Conservation (phyloP, 2,888 invertebrate species). For the Tuta absoluta region DNA sequence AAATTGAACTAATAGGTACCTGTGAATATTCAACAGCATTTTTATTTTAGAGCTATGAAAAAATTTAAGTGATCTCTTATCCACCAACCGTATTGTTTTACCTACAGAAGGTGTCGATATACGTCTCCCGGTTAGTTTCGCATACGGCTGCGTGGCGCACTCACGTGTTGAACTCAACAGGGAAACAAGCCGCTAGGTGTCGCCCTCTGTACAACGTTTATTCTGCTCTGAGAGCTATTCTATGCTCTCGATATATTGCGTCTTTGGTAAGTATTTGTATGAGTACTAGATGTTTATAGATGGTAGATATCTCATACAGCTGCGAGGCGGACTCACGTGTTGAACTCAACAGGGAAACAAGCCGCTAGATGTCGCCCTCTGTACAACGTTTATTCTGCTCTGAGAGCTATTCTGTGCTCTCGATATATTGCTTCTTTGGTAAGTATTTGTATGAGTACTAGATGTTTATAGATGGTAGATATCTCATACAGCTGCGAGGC, state of each 20-base stretch:
- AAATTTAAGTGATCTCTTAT: too few relatives aligned
- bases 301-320: constrained; percentile 84
- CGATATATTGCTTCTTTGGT: constrained; percentile 85
- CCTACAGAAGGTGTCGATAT: constrained; percentile 80
- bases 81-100: neutral
- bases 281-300: neutral
- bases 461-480: constrained; percentile 71
- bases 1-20: too few relatives aligned
- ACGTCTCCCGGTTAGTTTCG: constrained; percentile 80
- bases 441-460: constrained; percentile 40
- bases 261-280: constrained; percentile 78
- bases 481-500: constrained; percentile 85
- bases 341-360: constrained; percentile 82
- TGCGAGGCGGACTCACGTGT: constrained; percentile 85
- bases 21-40: too few relatives aligned
- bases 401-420: constrained; percentile 83
- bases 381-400: constrained; percentile 85
- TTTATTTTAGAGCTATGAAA: too few relatives aligned
- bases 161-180: constrained; percentile 83
- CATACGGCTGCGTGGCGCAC: constrained; percentile 86
- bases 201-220: constrained; percentile 87
- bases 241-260: constrained; percentile 84
- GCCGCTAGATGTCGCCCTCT: constrained; percentile 87
- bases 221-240: constrained; percentile 82
- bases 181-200: constrained; percentile 85